Percentiles rank a stretch among this genome's conserved stretches.
phyloP scores from a whole-genome alignment of 1,140 invertebrate genomes.

The Phocides pigmalion region DNA sequence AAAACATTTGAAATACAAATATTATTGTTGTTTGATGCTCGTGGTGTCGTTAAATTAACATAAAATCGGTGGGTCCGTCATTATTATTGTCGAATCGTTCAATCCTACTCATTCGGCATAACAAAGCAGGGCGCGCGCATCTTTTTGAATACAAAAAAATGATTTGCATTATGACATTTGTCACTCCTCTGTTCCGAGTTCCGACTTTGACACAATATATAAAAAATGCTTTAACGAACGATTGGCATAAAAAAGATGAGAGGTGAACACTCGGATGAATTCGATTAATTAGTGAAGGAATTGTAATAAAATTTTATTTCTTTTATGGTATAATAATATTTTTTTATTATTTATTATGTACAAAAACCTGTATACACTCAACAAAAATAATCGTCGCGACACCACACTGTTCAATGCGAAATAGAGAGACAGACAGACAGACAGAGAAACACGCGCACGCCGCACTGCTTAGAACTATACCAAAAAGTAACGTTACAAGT shows the following conservation, averaged over 20 bases:
- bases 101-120: conserved; percentile 44
- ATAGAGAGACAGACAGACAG: no score
- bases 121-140: conserved; percentile 52
- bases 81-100: conserved; percentile 47
- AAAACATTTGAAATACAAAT: neutral
- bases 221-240: conserved; percentile 1
- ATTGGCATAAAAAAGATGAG: neutral
- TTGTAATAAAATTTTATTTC: no score
- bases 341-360: no score
- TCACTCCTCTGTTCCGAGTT: conserved; percentile 37
- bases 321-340: no score
- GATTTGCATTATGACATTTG: conserved; percentile 58
- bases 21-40: conserved; percentile 1
- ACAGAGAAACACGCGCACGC: no score
- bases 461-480: no score
- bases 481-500: no score
- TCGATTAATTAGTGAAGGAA: no score
- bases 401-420: no score
- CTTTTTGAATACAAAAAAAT: conserved; percentile 41
- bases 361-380: no score
- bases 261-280: conserved; percentile 6
- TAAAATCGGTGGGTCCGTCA: conserved; percentile 21
- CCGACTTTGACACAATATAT: conserved; percentile 11
- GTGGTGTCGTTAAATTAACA: conserved; percentile 20
- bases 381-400: no score